These are phyloP conservation scores for Sceloporus undulatus DNA, from an alignment of 2,113 vertebrate genomes.

Conservation along the genomic window DNA sequence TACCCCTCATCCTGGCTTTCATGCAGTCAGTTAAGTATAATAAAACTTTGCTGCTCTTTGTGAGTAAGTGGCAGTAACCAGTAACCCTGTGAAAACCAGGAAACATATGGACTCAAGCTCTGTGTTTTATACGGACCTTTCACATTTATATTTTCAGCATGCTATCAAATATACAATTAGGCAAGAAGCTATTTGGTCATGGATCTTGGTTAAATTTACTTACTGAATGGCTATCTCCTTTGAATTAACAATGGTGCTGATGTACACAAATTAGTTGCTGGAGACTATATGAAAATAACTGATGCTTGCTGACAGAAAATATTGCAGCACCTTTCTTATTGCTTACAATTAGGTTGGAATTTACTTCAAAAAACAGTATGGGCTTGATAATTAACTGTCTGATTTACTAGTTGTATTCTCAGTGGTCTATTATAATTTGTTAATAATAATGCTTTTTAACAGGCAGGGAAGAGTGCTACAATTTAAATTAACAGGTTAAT, in stretches of 20 bases:
- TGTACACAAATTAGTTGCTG: rapidly evolving
- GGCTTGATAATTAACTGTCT: slow-evolving; percentile 12
- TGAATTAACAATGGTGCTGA: neutral
- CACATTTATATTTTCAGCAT: slow-evolving; percentile 32
- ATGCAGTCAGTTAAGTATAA: too few relatives aligned
- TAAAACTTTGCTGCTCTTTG: neutral
- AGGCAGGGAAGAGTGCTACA: neutral
- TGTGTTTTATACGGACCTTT: neutral
- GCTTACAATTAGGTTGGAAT: neutral
- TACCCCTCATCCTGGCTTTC: too few relatives aligned
- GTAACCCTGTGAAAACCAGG: neutral
- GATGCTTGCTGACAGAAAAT: slow-evolving; percentile 12
- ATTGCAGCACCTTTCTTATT: neutral
- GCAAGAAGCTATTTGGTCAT: neutral
- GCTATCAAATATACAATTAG: slow-evolving; percentile 41
- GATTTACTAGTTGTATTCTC: neutral
- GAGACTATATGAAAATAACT: neutral
- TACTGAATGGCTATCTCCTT: rapidly evolving
- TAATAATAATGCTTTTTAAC: slow-evolving; percentile 20
- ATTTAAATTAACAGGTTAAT: neutral
- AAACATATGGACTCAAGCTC: neutral
- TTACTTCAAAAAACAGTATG: neutral
- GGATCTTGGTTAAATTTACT: neutral
- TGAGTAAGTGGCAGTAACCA: neutral
- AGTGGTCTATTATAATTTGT: neutral